phyloP scores from a whole-genome alignment of 2,797 vertebrate genomes.

The Sebastes cheni region DNA sequence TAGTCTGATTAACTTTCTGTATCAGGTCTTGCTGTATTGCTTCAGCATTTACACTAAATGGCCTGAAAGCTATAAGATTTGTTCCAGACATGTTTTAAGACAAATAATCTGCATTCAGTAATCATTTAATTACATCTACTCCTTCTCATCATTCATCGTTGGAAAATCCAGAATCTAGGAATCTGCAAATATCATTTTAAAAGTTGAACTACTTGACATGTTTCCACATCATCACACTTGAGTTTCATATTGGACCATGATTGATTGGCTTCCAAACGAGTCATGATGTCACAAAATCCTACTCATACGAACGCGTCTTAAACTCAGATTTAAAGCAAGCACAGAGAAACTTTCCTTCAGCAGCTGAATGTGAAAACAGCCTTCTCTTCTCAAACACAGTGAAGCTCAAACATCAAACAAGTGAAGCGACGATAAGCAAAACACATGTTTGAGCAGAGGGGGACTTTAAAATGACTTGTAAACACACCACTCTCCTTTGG shows the following conservation, averaged over 20 bases:
- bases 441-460: background rate
- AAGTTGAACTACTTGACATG: background rate
- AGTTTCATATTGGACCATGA: background rate
- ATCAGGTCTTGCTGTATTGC: background rate
- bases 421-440: background rate
- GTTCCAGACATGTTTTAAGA: too few species aligned
- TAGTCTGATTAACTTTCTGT: background rate
- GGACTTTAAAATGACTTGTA: background rate
- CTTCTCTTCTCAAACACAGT: background rate
- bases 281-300: background rate
- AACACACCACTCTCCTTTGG: background rate
- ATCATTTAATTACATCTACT: too few species aligned
- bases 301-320: rapidly evolving
- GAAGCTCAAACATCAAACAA: background rate
- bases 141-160: too few species aligned
- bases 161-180: too few species aligned
- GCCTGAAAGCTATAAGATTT: too few species aligned
- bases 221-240: background rate
- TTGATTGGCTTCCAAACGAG: background rate
- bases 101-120: too few species aligned
- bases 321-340: background rate
- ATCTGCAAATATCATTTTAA: background rate
- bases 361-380: background rate
- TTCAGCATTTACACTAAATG: too few species aligned
- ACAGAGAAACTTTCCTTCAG: background rate